Conservation (phyloP, 2,888 invertebrate species). For the Lasioglossum villosulum region DNA sequence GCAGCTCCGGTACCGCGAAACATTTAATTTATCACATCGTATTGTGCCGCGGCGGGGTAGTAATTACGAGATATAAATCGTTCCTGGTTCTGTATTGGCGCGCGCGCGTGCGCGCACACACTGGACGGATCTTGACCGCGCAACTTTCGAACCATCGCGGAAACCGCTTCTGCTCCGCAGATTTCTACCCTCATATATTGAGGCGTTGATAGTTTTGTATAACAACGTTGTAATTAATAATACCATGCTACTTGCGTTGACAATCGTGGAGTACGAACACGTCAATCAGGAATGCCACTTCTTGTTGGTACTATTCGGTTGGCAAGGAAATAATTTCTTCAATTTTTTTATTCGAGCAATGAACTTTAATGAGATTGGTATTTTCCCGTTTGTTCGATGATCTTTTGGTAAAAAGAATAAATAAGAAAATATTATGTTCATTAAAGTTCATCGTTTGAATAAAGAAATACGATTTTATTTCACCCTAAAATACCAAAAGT, state of each 20-base stretch:
- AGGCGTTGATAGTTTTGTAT: neutral
- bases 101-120: conserved; percentile 8
- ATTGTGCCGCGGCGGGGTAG: conserved; percentile 50
- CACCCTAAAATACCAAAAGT: too few species aligned
- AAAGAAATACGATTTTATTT: too few species aligned
- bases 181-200: neutral
- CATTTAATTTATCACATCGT: conserved; percentile 57
- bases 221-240: neutral
- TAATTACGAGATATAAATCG: conserved; percentile 63
- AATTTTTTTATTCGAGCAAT: too few species aligned
- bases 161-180: conserved; percentile 22
- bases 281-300: neutral
- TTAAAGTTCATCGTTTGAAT: too few species aligned
- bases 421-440: too few species aligned
- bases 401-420: too few species aligned
- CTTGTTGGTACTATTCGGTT: neutral
- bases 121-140: neutral
- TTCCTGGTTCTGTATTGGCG: conserved; percentile 32
- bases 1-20: conserved; percentile 17
- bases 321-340: too few species aligned
- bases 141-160: conserved; percentile 10
- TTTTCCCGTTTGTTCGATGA: too few species aligned
- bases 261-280: neutral
- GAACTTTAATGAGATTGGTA: too few species aligned
- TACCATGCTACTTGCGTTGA: neutral